These are phyloP conservation scores for Dendropsophus ebraccatus DNA, from an alignment of 2,113 vertebrate genomes.

Conservation along the genomic window DNA sequence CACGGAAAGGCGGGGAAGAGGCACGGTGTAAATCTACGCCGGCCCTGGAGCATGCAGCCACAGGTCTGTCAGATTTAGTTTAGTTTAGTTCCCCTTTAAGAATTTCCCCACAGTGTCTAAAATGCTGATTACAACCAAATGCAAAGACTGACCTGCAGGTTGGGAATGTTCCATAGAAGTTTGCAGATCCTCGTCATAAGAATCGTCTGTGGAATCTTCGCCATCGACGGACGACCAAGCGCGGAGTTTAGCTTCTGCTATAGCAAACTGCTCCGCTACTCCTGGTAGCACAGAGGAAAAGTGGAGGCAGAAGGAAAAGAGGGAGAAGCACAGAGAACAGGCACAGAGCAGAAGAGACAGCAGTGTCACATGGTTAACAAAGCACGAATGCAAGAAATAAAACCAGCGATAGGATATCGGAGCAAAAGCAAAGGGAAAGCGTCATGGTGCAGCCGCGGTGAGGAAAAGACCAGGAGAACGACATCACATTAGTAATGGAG, in stretches of 20 bases:
- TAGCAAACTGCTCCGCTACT: slow-evolving; percentile 95
- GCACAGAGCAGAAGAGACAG: not conserved
- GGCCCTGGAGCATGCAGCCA: too few relatives aligned
- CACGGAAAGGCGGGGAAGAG: too few relatives aligned
- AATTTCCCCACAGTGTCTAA: too few relatives aligned
- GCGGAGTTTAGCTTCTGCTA: slow-evolving; percentile 93
- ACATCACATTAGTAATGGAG: not conserved
- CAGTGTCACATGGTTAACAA: not conserved
- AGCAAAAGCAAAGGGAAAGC: not conserved
- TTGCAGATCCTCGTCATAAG: slow-evolving; percentile 90
- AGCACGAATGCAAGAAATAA: not conserved
- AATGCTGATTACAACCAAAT: not conserved
- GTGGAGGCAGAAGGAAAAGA: not conserved
- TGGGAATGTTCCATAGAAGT: slow-evolving; percentile 79
- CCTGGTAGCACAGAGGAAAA: slow-evolving; percentile 67
- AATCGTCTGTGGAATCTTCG: slow-evolving; percentile 93
- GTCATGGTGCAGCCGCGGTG: too few relatives aligned
- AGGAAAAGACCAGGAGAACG: not conserved
- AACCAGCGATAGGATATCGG: not conserved
- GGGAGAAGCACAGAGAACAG: not conserved
- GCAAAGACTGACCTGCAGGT: slow-evolving; percentile 75
- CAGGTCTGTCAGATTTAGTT: too few relatives aligned
- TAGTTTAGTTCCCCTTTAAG: too few relatives aligned
- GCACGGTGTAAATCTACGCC: too few relatives aligned
- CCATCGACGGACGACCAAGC: slow-evolving; percentile 97